Conservation (phyloP, 2,888 invertebrate genomes). For the Habrosyne pyritoides region DNA sequence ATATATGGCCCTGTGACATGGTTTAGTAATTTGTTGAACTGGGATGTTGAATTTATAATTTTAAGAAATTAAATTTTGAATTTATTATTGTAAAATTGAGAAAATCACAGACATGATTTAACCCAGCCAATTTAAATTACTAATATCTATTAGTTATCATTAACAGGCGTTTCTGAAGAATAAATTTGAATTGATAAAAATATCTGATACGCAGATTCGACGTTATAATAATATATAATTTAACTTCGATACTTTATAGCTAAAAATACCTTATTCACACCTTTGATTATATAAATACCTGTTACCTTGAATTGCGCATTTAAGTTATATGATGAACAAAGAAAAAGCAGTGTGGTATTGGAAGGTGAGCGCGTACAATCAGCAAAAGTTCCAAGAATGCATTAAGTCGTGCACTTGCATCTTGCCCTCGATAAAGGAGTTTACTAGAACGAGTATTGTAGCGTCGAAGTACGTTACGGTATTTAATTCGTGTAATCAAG, state of each 20-base stretch:
- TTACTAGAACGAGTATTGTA: background rate
- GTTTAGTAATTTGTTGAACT: slow-evolving; percentile 36
- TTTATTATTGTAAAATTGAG: background rate
- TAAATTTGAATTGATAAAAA: background rate
- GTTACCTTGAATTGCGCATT: background rate
- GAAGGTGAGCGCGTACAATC: background rate
- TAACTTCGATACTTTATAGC: no score
- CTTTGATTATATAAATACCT: no score
- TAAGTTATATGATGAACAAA: background rate
- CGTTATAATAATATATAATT: no score
- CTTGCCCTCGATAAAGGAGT: slow-evolving; percentile 6
- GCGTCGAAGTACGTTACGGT: background rate
- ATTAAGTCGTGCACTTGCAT: slow-evolving; percentile 6
- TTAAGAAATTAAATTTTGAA: background rate
- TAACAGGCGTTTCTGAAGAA: background rate
- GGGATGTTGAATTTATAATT: slow-evolving; percentile 14
- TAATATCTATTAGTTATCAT: background rate
- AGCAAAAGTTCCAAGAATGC: background rate
- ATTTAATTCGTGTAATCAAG: background rate
- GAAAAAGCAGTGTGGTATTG: background rate
- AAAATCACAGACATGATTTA: background rate
- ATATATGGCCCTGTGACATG: slow-evolving; percentile 38
- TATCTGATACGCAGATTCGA: background rate
- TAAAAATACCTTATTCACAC: no score
- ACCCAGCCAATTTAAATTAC: background rate